A percentile compares a stretch with the other conserved stretches of the same genome.
Conservation (phyloP, 2,888 invertebrate species). For the Dryococelus australis region DNA sequence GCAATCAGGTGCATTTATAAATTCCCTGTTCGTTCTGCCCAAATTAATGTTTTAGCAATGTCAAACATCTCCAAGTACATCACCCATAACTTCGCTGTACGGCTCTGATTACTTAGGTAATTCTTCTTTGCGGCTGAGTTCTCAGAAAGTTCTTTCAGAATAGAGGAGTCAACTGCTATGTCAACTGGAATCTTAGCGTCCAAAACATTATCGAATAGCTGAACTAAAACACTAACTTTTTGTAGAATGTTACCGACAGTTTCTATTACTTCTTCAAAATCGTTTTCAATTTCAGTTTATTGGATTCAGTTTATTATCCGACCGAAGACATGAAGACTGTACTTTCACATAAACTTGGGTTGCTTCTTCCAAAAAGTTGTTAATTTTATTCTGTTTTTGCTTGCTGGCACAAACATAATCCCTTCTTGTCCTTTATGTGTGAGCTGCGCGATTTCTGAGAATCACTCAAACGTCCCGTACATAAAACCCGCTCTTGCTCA, state of each 20-base stretch:
- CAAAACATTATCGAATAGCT: background rate
- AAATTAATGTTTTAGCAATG: background rate
- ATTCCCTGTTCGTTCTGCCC: background rate
- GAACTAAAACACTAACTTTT: background rate
- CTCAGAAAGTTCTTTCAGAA: background rate
- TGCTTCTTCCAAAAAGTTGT: too few relatives aligned
- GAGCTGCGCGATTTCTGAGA: too few relatives aligned
- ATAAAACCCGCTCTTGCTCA: too few relatives aligned
- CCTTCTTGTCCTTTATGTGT: too few relatives aligned
- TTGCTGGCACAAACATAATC: too few relatives aligned
- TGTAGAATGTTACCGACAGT: background rate
- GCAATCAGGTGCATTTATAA: background rate
- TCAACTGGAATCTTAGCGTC: background rate
- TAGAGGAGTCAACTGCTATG: background rate
- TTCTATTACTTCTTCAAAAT: background rate
- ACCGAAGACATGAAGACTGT: too few relatives aligned
- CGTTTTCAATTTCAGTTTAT: background rate
- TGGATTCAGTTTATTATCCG: background rate
- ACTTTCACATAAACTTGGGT: too few relatives aligned
- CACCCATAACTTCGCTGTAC: background rate
- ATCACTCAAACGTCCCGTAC: too few relatives aligned
- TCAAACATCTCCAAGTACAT: slow-evolving; percentile 2
- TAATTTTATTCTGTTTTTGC: too few relatives aligned
- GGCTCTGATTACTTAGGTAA: background rate
- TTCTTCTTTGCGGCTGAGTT: background rate